Evolutionary conservation across 2,888 invertebrate genomes (phyloP).

Genomic region (Ichneumon xanthorius): DNA sequence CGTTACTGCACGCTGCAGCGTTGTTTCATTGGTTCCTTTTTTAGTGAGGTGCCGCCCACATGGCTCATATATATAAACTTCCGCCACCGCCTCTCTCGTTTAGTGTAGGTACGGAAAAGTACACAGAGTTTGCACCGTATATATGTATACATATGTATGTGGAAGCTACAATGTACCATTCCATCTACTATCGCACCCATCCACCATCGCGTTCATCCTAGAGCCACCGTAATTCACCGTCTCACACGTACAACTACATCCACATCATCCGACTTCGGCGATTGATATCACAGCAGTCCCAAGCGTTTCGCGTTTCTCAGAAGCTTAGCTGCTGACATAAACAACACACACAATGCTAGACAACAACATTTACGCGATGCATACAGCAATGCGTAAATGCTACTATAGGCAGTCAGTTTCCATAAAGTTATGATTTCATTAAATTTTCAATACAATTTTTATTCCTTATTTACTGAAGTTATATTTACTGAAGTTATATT

Average conservation of each 20-base stretch:
- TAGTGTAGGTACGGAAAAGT: too few relatives aligned
- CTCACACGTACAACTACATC: constrained; percentile 29
- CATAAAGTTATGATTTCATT: too few relatives aligned
- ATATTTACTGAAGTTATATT: too few relatives aligned
- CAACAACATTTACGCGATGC: too few relatives aligned
- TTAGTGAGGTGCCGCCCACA: too few relatives aligned
- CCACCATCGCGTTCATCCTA: constrained; percentile 19
- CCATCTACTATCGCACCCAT: constrained; percentile 34
- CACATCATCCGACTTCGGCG: constrained; percentile 38
- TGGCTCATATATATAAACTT: too few relatives aligned
- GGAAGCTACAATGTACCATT: constrained; percentile 36
- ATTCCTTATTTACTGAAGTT: too few relatives aligned
- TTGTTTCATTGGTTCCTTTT: constrained; percentile 4
- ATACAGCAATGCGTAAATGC: too few relatives aligned
- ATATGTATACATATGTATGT: too few relatives aligned
- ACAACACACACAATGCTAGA: background rate
- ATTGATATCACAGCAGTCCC: constrained; percentile 46
- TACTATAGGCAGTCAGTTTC: background rate
- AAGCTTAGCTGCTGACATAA: constrained; percentile 10
- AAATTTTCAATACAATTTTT: too few relatives aligned
- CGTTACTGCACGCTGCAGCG: constrained; percentile 19
- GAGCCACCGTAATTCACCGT: constrained; percentile 21
- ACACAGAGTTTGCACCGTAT: too few relatives aligned
- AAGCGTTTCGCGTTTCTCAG: constrained; percentile 28
- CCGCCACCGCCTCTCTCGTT: too few relatives aligned